These are phyloP conservation scores for Aphodius granarius DNA, from an alignment of 2,888 invertebrate genomes.

Conservation along the genomic window DNA sequence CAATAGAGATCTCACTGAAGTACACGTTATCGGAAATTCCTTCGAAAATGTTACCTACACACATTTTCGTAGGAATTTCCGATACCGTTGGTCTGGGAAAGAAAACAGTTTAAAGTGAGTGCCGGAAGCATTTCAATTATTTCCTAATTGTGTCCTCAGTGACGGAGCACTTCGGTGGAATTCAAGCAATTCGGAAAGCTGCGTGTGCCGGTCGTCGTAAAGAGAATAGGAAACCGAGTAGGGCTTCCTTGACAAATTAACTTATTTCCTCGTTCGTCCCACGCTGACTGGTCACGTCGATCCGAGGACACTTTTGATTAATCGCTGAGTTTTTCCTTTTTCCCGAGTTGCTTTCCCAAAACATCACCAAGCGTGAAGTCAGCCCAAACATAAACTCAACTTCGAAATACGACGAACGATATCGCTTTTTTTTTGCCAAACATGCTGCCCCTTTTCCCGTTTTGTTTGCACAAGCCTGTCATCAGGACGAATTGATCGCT, in stretches of 20 bases:
- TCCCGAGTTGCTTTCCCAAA: background rate
- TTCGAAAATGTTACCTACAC: too few species aligned
- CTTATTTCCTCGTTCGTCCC: background rate
- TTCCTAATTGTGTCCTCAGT: background rate
- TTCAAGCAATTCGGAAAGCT: background rate
- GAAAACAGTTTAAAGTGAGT: background rate
- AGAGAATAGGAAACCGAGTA: background rate
- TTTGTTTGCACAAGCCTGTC: background rate
- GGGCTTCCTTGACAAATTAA: background rate
- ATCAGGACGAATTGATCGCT: background rate
- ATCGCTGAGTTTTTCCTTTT: background rate
- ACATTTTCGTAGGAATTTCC: background rate
- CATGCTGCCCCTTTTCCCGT: background rate
- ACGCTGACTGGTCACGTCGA: background rate
- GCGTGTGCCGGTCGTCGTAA: background rate
- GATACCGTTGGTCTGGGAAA: background rate
- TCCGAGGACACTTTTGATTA: background rate
- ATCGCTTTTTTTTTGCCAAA: background rate
- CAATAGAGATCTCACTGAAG: too few species aligned
- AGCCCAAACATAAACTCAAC: background rate
- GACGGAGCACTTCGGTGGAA: background rate
- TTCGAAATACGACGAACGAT: background rate
- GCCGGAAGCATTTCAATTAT: background rate
- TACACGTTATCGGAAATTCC: too few species aligned
- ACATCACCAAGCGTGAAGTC: background rate